A percentile compares a stretch with the other conserved stretches of the same genome.
These are phyloP conservation scores for Botia kubotai DNA, from an alignment of 2,797 vertebrate genomes.

Conservation along the genomic window DNA sequence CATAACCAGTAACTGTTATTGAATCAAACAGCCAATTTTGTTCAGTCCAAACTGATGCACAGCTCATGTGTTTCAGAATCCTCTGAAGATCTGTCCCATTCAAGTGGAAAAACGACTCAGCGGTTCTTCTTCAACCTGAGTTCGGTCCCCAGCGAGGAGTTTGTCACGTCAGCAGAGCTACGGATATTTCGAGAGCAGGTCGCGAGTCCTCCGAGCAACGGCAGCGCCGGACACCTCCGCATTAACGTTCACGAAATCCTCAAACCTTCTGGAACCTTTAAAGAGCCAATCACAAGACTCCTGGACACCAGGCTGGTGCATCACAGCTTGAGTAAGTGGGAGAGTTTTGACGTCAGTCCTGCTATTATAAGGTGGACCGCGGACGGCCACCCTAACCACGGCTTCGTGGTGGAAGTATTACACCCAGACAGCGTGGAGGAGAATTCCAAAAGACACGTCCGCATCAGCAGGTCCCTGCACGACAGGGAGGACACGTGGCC, in stretches of 20 bases:
- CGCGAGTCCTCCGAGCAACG: conserved; percentile 69
- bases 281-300: conserved; percentile 89
- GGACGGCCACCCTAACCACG: conserved; percentile 88
- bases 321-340: conserved; percentile 93
- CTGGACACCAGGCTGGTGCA: conserved; percentile 96
- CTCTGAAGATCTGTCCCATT: conserved; percentile 89
- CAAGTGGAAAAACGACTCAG: conserved; percentile 86
- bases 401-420: conserved; percentile 94
- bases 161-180: conserved; percentile 95
- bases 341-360: conserved; percentile 96
- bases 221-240: conserved; percentile 80
- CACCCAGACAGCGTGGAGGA: conserved; percentile 82
- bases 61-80: conserved; percentile 80
- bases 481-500: conserved; percentile 91
- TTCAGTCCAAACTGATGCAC: neutral
- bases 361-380: conserved; percentile 93
- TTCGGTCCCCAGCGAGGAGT: conserved; percentile 90
- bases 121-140: conserved; percentile 97
- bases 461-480: conserved; percentile 96
- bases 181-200: conserved; percentile 95
- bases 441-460: conserved; percentile 84
- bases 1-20: conserved; percentile 4
- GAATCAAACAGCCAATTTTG: neutral
- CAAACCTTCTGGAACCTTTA: conserved; percentile 76
- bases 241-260: conserved; percentile 99